Evolutionary conservation across 2,888 invertebrate genomes (phyloP).

Genomic region (Hirtodrosophila trivittata): DNA sequence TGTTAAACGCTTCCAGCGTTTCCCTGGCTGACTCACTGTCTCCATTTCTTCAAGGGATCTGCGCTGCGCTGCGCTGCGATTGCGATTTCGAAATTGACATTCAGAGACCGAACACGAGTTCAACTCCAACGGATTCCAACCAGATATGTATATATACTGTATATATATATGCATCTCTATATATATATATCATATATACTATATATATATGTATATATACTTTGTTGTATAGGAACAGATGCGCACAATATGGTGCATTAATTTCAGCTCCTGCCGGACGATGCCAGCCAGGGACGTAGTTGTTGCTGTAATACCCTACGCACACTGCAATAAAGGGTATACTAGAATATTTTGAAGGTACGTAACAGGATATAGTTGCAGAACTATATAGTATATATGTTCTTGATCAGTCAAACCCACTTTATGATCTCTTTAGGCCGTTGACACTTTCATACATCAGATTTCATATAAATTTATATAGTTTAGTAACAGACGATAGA

Average conservation of each 20-base stretch:
- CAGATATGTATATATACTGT: not conserved
- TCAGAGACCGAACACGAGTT: constrained; percentile 67
- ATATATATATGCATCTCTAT: not conserved
- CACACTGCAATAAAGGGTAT: no score
- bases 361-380: no score
- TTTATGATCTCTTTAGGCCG: no score
- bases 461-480: no score
- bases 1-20: constrained; percentile 45
- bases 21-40: constrained; percentile 29
- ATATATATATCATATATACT: constrained; percentile 11
- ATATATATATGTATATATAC: constrained; percentile 21
- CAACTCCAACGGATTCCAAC: constrained; percentile 15
- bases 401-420: no score
- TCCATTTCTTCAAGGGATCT: constrained; percentile 12
- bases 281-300: constrained; percentile 49
- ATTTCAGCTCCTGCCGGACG: constrained; percentile 67
- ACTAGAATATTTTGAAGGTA: no score
- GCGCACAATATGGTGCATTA: constrained; percentile 79
- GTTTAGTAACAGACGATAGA: no score
- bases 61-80: constrained; percentile 27
- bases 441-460: no score
- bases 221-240: constrained; percentile 71
- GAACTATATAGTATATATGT: no score
- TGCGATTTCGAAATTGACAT: constrained; percentile 71
- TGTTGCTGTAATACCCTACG: constrained; percentile 13